These are phyloP conservation scores for Morbakka virulenta DNA, from an alignment of 30 jellyfish, hydroid and myxozoan species.

Conservation along the genomic window DNA sequence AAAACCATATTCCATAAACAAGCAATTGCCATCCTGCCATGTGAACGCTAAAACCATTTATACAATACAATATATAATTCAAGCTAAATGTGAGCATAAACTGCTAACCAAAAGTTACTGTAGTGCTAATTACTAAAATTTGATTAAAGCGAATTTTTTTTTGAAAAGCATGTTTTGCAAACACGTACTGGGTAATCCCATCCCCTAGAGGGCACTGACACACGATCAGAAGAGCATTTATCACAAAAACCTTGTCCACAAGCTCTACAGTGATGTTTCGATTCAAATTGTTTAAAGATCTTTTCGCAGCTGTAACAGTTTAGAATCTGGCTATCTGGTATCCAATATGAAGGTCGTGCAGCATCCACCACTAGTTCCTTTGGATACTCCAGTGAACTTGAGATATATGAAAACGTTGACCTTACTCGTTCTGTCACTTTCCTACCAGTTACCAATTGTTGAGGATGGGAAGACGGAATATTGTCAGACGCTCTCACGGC, in stretches of 20 bases:
- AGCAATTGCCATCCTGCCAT: too few species aligned
- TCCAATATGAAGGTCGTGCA: slow-evolving; percentile 95
- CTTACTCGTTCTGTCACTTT: slow-evolving; percentile 89
- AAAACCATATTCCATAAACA: too few species aligned
- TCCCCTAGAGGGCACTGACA: slow-evolving; percentile 97
- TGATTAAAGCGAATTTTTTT: slow-evolving; percentile 65
- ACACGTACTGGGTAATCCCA: slow-evolving; percentile 98
- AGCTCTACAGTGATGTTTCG: slow-evolving; percentile 93
- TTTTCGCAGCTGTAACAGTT: slow-evolving; percentile 53
- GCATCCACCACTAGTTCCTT: slow-evolving; percentile 83
- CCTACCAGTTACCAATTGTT: slow-evolving; percentile 79
- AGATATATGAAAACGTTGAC: slow-evolving; percentile 82
- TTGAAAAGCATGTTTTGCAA: slow-evolving; percentile 71
- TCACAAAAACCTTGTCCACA: slow-evolving; percentile 96
- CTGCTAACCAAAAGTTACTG: too few species aligned
- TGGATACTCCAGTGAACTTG: slow-evolving; percentile 93
- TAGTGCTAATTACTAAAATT: too few species aligned
- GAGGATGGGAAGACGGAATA: slow-evolving; percentile 86
- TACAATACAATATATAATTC: too few species aligned
- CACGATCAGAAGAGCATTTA: slow-evolving; percentile 72
- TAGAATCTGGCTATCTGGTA: slow-evolving; percentile 79
- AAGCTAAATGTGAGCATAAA: too few species aligned
- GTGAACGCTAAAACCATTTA: too few species aligned
- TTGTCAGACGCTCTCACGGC: slow-evolving; percentile 78
- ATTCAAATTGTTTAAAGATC: slow-evolving; percentile 57